Evolutionary conservation across 2,797 vertebrate species (phyloP).

Genomic region (Gobionotothen gibberifrons): DNA sequence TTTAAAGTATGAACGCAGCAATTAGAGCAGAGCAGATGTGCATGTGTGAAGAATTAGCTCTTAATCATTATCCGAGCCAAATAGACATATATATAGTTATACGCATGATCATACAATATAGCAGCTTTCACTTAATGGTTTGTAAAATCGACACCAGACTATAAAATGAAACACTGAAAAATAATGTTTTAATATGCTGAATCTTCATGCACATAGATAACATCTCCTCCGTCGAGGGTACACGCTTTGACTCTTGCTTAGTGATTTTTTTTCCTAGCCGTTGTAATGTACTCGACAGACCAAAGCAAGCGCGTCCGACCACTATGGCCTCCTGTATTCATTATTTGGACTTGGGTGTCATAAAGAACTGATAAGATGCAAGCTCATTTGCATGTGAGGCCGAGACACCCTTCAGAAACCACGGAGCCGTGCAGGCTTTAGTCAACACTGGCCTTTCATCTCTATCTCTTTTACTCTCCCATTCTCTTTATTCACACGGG

Average conservation of each 20-base stretch:
- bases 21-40: constrained; percentile 32
- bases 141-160: constrained; percentile 23
- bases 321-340: constrained; percentile 45
- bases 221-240: constrained; percentile 36
- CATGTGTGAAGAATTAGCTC: constrained; percentile 25
- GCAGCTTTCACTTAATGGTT: constrained; percentile 17
- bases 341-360: constrained; percentile 61
- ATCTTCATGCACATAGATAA: constrained; percentile 34
- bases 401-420: constrained; percentile 62
- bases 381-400: constrained; percentile 67
- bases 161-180: constrained; percentile 28
- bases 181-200: constrained; percentile 8
- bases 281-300: constrained; percentile 53
- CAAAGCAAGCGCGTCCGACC: constrained; percentile 52
- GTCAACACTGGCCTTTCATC: constrained; percentile 54
- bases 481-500: constrained; percentile 40
- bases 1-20: neutral
- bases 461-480: constrained; percentile 29
- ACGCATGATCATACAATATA: neutral
- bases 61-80: constrained; percentile 13
- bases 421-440: constrained; percentile 35
- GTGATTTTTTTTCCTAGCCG: constrained; percentile 41
- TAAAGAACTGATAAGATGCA: constrained; percentile 56
- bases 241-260: constrained; percentile 41
- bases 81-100: neutral